Conservation (phyloP, 2,113 vertebrate species). For the Oceanites oceanicus region DNA sequence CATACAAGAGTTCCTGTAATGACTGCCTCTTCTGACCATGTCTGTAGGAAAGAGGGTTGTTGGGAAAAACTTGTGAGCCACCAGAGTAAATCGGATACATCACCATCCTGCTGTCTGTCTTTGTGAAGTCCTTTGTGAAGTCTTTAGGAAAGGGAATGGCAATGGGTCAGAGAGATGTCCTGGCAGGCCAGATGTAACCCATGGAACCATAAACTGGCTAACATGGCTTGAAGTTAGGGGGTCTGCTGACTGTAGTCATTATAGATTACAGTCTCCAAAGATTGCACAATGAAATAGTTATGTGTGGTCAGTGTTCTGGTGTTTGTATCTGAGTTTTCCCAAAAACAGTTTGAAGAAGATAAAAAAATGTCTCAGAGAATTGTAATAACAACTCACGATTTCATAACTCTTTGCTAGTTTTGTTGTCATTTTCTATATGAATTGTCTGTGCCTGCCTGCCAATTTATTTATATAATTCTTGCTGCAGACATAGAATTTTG, state of each 20-base stretch:
- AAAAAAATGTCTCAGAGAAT: not conserved
- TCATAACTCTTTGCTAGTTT: not conserved
- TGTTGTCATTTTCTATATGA: slow-evolving; percentile 3
- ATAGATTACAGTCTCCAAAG: fast-evolving
- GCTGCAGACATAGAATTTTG: slow-evolving; percentile 31
- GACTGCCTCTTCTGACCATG: not conserved
- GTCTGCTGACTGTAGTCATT: not conserved
- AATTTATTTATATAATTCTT: slow-evolving; percentile 45
- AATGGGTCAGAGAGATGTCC: not conserved
- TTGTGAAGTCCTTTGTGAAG: no score
- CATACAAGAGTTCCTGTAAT: not conserved
- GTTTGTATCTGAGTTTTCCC: not conserved
- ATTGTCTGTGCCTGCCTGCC: slow-evolving; percentile 14
- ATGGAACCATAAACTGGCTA: not conserved
- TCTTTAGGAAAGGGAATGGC: not conserved
- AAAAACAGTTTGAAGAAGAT: not conserved
- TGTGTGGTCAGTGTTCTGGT: not conserved
- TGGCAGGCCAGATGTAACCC: not conserved
- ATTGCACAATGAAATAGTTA: fast-evolving
- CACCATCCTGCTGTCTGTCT: not conserved
- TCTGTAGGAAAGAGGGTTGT: not conserved
- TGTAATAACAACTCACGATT: not conserved
- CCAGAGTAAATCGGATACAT: not conserved
- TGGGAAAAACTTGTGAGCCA: not conserved
- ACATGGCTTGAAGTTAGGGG: not conserved